Conservation (phyloP, 2,113 vertebrate genomes). For the Phocoena phocoena region DNA sequence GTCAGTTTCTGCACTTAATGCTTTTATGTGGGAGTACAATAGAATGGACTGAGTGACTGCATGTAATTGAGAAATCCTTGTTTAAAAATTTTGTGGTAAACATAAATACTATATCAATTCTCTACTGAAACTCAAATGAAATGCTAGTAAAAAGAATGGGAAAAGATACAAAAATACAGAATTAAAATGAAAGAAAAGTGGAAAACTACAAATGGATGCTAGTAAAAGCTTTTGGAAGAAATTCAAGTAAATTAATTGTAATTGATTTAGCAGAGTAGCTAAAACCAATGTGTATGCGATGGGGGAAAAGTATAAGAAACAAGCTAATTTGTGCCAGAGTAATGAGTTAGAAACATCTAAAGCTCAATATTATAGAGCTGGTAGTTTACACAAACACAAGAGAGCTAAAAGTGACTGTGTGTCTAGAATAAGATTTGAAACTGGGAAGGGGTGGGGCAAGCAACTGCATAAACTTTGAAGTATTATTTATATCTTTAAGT, state of each 20-base stretch:
- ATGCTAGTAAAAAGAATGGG: background rate
- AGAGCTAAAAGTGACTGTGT: background rate
- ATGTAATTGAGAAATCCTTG: background rate
- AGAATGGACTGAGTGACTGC: background rate
- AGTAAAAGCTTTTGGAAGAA: background rate
- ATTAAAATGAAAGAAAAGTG: background rate
- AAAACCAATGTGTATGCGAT: background rate
- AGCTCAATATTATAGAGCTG: background rate
- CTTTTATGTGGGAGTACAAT: background rate
- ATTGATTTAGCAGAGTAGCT: background rate
- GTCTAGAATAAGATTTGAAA: background rate
- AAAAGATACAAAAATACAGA: background rate
- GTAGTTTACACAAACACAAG: background rate
- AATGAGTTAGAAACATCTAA: background rate
- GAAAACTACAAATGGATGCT: background rate
- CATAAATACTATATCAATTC: background rate
- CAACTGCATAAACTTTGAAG: background rate
- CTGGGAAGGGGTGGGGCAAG: fast-evolving
- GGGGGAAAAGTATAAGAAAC: fast-evolving
- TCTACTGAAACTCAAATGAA: background rate
- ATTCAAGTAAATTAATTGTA: background rate
- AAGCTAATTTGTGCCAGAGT: background rate
- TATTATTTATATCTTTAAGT: background rate
- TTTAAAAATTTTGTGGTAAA: background rate
- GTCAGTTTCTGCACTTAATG: background rate